Evolutionary conservation across 1,140 invertebrate genomes (phyloP), one percentile per base, ranked within the genome.

Genomic region (Spodoptera frugiperda): DNA sequence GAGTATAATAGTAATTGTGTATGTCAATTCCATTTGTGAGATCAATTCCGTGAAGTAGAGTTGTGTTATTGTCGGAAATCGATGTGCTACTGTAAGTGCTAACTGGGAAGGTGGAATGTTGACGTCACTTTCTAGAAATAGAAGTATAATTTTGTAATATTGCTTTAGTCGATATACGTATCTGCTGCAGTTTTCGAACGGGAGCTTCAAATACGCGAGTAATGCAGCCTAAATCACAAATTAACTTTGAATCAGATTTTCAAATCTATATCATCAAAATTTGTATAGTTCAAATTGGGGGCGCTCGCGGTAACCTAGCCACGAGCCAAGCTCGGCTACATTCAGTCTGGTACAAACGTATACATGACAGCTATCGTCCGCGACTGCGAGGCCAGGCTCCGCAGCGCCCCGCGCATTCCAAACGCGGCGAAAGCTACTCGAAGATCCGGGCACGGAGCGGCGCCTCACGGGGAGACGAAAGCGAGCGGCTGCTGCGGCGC

Each of bases 21-120:
- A 67, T 67, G 15, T 78, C 76, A 78, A 72, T 78, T 72, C 76
- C 65, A 46, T 46, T 65, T 46, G 59, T 65, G 33, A 53, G 25
- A 53, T 77, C 59, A 80, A 77, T 77, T 79, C 67, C 67, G 39
- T 19, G 53, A 55, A 3, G 33, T 48, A 68, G 44, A 51, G 19
- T n/a, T 61, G 46, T 39, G 15, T 80, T 80, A 80, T 81, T 81
- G 76, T 81, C 79, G 46, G 48, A 15, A 25, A 76, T 81, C 73
- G 73, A 65, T 77, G 68, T 39, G 48, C 21, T 70, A 17, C 10
- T 17, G 33, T 15, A 10, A 14, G 14, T 15, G 33, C 25, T 59
- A 12, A 33, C 25, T 21, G 21, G 3, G 19, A 55, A 11, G 17
- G 3, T 19, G 11, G 19, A 25, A 25, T 25, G 25, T 25, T 25